These are phyloP conservation scores for Rhinatrema bivittatum DNA, from an alignment of 2,797 vertebrate species.

Conservation along the genomic window DNA sequence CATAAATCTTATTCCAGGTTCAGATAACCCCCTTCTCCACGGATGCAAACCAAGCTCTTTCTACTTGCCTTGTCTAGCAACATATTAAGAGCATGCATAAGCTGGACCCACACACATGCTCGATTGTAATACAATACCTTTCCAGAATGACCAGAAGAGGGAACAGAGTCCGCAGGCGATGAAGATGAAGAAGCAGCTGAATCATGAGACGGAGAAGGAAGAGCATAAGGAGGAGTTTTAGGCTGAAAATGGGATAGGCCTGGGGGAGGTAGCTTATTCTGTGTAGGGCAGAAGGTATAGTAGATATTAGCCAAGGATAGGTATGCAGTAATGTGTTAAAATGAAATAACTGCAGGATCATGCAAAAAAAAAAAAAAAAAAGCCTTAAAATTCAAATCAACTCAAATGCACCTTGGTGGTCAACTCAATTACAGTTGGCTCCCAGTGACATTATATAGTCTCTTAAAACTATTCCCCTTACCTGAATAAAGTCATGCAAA, in stretches of 20 bases:
- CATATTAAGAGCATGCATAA: too few relatives aligned
- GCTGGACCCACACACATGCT: too few relatives aligned
- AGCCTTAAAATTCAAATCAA: background rate
- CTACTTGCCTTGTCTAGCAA: too few relatives aligned
- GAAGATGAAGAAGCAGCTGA: constrained; percentile 49
- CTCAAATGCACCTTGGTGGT: background rate
- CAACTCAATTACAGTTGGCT: background rate
- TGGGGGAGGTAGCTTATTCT: constrained; percentile 56
- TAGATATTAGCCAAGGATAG: constrained; percentile 20
- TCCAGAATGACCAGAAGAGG: constrained; percentile 44
- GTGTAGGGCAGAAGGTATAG: constrained; percentile 46
- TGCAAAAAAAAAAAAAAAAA: background rate
- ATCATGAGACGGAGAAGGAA: constrained; percentile 46
- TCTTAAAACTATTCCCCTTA: too few relatives aligned
- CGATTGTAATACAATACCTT: constrained; percentile 67
- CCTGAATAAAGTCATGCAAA: too few relatives aligned
- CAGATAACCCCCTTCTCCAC: too few relatives aligned
- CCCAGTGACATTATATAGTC: background rate
- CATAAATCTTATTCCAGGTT: too few relatives aligned
- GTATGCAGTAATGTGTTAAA: constrained; percentile 27
- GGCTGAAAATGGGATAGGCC: constrained; percentile 38
- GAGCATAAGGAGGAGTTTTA: constrained; percentile 37
- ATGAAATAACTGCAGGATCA: background rate
- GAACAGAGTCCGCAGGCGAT: constrained; percentile 42
- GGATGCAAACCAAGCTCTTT: too few relatives aligned